phyloP scores from a whole-genome alignment of 2,797 vertebrate genomes.

The Pteronotus mesoamericanus region DNA sequence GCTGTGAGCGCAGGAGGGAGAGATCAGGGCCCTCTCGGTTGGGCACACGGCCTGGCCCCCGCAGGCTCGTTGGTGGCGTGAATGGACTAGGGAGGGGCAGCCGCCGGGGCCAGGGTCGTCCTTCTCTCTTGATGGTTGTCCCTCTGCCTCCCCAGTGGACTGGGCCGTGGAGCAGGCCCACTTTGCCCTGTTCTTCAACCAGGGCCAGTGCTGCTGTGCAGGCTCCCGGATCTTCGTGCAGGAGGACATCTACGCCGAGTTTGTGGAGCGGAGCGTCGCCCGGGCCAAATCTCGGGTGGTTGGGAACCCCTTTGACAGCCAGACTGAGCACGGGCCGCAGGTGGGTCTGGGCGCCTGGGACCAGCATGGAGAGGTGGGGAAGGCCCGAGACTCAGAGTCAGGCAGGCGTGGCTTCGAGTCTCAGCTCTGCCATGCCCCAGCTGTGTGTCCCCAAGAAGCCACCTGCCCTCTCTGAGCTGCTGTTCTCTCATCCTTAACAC shows the following conservation, averaged over 20 bases:
- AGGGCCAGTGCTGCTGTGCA: slow-evolving; percentile 96
- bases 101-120: neutral
- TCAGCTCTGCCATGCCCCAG: neutral
- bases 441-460: neutral
- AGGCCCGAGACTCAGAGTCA: neutral
- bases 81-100: neutral
- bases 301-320: slow-evolving; percentile 92
- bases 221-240: slow-evolving; percentile 94
- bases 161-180: slow-evolving; percentile 96
- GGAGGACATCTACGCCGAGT: slow-evolving; percentile 91
- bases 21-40: neutral
- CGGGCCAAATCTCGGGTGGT: slow-evolving; percentile 90
- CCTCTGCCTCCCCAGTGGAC: slow-evolving; percentile 85
- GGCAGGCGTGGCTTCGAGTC: neutral
- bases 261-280: slow-evolving; percentile 91
- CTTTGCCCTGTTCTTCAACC: slow-evolving; percentile 96
- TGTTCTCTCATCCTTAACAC: neutral
- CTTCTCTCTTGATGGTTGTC: neutral
- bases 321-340: slow-evolving; percentile 94
- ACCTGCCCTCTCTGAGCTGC: neutral
- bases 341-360: slow-evolving; percentile 37
- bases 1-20: neutral
- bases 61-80: neutral
- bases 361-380: neutral
- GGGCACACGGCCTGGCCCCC: neutral